Evolutionary conservation across 1,140 invertebrate species (phyloP), one percentile per base, ranked within the genome.

Genomic region (Apis laboriosa): DNA sequence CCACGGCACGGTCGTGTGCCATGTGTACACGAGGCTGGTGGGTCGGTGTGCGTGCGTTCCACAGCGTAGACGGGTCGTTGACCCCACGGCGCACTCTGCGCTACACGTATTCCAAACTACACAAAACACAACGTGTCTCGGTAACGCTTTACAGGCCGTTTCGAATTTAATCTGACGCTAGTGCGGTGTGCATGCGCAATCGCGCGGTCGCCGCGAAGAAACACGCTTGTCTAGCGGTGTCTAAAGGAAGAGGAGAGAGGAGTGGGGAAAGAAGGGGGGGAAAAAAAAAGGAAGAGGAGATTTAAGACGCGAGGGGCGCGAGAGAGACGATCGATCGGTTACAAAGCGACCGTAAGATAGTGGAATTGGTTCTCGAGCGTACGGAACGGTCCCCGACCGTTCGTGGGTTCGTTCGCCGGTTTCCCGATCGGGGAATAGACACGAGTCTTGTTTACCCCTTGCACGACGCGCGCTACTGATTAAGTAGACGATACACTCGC

Each of bases 51-150:
- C 83, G 81, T 84, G 71, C 86, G 84, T 90, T 90, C 73, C 86
- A 86, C 67, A 90, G 87, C 80, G 88, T 91, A 93, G 92, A 92
- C 92, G 92, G 93, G 92, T 93, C 92, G 87, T 92, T 90, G 93
- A 93, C 92, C 93, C 77, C 88, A 66, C 76, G 86, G 88, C 88
- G 89, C 87, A 89, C 90, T 92, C 89, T 86, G 83, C 88, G 88
- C 82, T 91, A 90, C 80, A 90, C 88, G 86, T 92, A 91, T 92
- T 92, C 90, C 87, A 91, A 92, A 92, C 90, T 92, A 90, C 86
- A 91, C 91, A 92, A 93, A 92, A 92, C 88, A 88, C 86, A 92
- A 89, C 85, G 85, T 86, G 78, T 84, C 88, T 83, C 87, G 86
- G 75, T 88, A 86, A 83, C 86, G 86, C 84, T 90, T 91, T 88